Evolutionary conservation across 1,140 invertebrate genomes (phyloP), one percentile per base, ranked within the genome.

Genomic region (Philopotamus ludificatus): DNA sequence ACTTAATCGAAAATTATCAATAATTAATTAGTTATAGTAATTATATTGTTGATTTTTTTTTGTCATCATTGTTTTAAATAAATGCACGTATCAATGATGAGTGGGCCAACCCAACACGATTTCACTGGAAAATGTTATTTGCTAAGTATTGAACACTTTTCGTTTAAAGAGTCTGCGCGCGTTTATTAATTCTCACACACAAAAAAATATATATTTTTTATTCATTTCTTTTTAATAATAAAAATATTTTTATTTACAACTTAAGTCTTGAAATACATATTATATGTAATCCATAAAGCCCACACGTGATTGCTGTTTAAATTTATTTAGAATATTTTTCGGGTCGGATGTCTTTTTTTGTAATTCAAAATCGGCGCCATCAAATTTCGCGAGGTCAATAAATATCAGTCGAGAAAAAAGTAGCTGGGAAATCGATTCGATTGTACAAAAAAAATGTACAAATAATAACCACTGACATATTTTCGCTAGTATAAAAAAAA

Each of bases 41-140:
- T 42, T 58, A 58, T 20, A 42, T 42, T 58, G n/a, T 39, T 8
- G 8, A 8, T 39, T 39, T 39, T n/a, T 39, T n/a, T 39, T 58
- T 58, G 44, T 58, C 23, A 28, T 42, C 44, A 58, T 42, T 58
- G 34, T 26, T 42, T 23, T 41, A 42, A 18, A 39, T 58, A 60
- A 60, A 60, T 60, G 57, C 57, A 60, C 41, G 28, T 34, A 12
- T 34, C 16, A 10, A 57, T 25, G 23, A 26, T n/a, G 50, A 26
- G 50, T 39, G n/a, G 8, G 34, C 34, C 8, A 8, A 47, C 44
- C 18, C 44, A 16, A 47, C 4, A 7, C 44, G 44, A 47, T 47
- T 16, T 47, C 44, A 47, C 44, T 47, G 44, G 44, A 47, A 47
- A n/a, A 9, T 16, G 44, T 20, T 47, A 47, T 47, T 47, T 15